Evolutionary conservation across 92 coral and sea anemone genomes (phyloP).

Genomic region (Bergia puertoricense): DNA sequence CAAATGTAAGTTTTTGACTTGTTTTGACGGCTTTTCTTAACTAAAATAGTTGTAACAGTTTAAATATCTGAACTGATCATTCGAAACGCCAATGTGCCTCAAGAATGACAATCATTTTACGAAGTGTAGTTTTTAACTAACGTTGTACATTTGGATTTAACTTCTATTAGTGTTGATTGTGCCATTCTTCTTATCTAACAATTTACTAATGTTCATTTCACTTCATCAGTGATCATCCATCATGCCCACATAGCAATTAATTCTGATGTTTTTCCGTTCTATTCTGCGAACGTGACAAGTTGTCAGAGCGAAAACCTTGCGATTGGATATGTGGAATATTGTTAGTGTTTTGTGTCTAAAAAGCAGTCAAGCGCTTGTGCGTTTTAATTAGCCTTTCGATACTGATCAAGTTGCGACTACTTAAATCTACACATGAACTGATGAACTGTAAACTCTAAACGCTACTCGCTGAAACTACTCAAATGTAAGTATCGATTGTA

Average conservation of each 20-base stretch:
- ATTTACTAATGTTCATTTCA: background rate
- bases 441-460: background rate
- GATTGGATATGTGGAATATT: background rate
- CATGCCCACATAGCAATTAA: background rate
- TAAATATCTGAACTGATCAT: too few species aligned
- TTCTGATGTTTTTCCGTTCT: conserved; percentile 22
- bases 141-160: background rate
- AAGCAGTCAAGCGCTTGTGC: background rate
- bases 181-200: background rate
- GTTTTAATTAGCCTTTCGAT: background rate
- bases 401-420: background rate
- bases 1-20: background rate
- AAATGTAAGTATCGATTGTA: background rate
- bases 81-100: background rate
- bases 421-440: background rate
- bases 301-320: conserved; percentile 18
- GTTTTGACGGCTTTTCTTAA: background rate
- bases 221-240: background rate
- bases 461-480: background rate
- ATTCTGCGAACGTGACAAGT: background rate
- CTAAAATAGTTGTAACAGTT: background rate
- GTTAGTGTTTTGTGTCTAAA: background rate
- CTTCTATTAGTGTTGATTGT: background rate
- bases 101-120: background rate
- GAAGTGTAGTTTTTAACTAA: background rate